phyloP scores from a whole-genome alignment of 1,140 invertebrate species.

The Wiebesia pumilae region DNA sequence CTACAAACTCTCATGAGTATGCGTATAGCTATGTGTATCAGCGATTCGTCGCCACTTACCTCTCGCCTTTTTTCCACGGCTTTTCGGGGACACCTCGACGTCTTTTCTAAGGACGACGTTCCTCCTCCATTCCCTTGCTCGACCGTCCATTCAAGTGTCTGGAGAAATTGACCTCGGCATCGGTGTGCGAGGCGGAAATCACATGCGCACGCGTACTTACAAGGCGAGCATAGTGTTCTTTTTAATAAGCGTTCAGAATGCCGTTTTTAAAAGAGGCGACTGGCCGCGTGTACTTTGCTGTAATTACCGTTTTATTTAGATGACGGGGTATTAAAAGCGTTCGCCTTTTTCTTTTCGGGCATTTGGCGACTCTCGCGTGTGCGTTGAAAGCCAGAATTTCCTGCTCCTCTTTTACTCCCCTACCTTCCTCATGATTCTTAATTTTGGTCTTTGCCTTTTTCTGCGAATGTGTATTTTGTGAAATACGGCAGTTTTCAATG shows the following conservation, averaged over 20 bases:
- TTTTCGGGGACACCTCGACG: slow-evolving; percentile 11
- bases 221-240: background rate
- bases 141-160: slow-evolving; percentile 3
- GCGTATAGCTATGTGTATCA: background rate
- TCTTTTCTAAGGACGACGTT: background rate
- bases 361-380: background rate
- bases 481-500: background rate
- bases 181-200: background rate
- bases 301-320: slow-evolving; percentile 41
- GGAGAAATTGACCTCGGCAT: slow-evolving; percentile 33
- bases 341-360: background rate
- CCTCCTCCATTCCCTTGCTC: background rate
- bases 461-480: background rate
- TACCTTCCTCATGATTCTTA: too few relatives aligned
- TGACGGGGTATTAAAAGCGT: slow-evolving; percentile 7
- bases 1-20: background rate
- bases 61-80: background rate
- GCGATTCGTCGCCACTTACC: background rate
- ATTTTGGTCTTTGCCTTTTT: background rate
- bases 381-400: background rate
- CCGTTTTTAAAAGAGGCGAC: slow-evolving; percentile 1
- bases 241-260: background rate
- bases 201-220: too few relatives aligned
- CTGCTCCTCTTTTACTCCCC: background rate
- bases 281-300: background rate